Evolutionary conservation across 1,140 invertebrate species (phyloP), one percentile per base, ranked within the genome.

Genomic region (Aphidius ervi): DNA sequence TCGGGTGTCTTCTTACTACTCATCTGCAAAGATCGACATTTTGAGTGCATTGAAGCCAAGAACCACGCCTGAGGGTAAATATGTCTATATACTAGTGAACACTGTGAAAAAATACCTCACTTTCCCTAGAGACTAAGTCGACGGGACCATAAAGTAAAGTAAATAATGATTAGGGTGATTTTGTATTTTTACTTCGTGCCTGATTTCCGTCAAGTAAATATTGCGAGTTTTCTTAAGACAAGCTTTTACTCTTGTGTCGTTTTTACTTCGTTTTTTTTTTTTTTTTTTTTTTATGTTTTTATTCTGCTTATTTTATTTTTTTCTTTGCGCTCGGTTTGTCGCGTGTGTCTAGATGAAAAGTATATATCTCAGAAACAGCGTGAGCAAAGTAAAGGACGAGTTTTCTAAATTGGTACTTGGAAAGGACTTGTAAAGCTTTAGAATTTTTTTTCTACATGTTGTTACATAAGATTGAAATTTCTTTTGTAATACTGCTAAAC

Each of bases 91-190:
- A 40, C 39, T 54, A 43, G 52, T 54, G 40, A 41, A 54, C 52
- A 54, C 42, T 31, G 16, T 43, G 4, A 37, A 53, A 53, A 58
- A 37, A 59, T 45, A 50, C 20, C n/a, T 7, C 23, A 41, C 42
- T 5, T 23, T 53, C 58, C 49, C 58, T 53, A 20, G 58, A 59
- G 49, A 46, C 55, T 48, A 50, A 46, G 46, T 54, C 53, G 53
- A 46, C 56, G 58, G 61, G 37, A 42, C 59, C 46, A 65, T 57
- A 69, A 71, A 72, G 69, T 69, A 72, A 72, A 72, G 72, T 72
- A 74, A 74, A 74, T 74, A 74, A 71, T 74, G 73, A 74, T 74
- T 74, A 74, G 73, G 70, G 61, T 70, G 73, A 74, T 74, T 65
- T 74, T 69, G 73, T 74, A 74, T 74, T 74, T 74, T 74, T 72